Evolutionary conservation across 2,888 invertebrate genomes (phyloP), one percentile per base, ranked within the genome.

Genomic region (Temnothorax rugatulus): DNA sequence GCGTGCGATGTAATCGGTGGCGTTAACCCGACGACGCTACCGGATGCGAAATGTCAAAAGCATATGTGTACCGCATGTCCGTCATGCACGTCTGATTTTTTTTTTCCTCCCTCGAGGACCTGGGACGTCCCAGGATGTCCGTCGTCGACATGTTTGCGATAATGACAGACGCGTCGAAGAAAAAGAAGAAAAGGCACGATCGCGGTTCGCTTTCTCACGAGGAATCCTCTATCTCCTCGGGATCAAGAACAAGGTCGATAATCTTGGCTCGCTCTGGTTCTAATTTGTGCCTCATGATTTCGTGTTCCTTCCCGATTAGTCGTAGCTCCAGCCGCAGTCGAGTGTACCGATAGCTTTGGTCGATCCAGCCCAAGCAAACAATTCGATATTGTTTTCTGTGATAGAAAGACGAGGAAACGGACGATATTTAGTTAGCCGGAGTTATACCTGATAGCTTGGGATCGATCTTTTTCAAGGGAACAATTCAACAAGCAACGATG

Each of bases 11-110:
- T 13, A 44, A 54, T 47, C 63, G 82, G 18, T 52, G 25, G 38
- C 64, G 61, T 82, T 82, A 68, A 61, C 66, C 71, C 50, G 54
- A 57, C 34, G 85, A 90, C 82, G 88, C 86, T 86, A 89, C 91
- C 92, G 92, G 93, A 93, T 89, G 89, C 90, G 88, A 93, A 93
- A 93, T 90, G 93, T 93, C 93, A 93, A 93, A 93, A 93, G 90
- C 91, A 91, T 92, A 93, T 91, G 92, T 84, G 89, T 87, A 77
- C 69, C 83, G 73, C 84, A 59, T 73, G 68, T 61, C 76, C 81
- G 83, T 85, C 73, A 81, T 87, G 82, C 85, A 88, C 44, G 66
- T 50, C 21, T 82, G 34, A 75, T 75, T 34, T 34, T 34, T 34
- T 34, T 34, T 29, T 29, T 1, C 2, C 5, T 4, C 34, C 34